Conservation (phyloP, 2,113 vertebrate species). For the Lepus americanus region DNA sequence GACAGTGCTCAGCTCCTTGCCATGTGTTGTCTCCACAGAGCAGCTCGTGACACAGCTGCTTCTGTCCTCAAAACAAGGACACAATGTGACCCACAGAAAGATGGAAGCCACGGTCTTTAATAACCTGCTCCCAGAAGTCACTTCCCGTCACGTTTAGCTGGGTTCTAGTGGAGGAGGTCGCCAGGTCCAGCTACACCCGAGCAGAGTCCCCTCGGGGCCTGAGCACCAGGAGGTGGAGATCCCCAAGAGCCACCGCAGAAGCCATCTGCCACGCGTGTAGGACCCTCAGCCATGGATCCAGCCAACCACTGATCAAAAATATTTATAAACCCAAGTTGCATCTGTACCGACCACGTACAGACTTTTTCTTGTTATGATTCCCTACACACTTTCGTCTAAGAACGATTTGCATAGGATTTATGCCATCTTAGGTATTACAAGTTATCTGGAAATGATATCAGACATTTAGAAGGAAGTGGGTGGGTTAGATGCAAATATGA, state of each 20-base stretch:
- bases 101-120: background rate
- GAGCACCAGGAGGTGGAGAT: background rate
- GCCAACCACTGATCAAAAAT: background rate
- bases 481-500: background rate
- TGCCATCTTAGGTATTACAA: background rate
- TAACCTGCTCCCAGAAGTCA: background rate
- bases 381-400: background rate
- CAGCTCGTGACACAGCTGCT: background rate
- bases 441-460: background rate
- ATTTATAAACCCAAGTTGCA: too few species aligned
- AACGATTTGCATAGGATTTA: background rate
- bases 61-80: background rate
- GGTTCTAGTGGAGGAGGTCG: background rate
- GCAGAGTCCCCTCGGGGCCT: accelerated
- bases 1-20: too few species aligned
- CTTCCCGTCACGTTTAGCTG: background rate
- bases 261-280: background rate
- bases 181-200: background rate
- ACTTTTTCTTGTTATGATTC: background rate
- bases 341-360: background rate
- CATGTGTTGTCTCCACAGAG: background rate
- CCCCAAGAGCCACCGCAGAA: background rate
- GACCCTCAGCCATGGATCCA: background rate
- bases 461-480: background rate
- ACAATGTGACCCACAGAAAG: background rate